Base-by-base conservation (phyloP, 2,888 invertebrate species). In the Leptogaster cylindrica region DNA sequence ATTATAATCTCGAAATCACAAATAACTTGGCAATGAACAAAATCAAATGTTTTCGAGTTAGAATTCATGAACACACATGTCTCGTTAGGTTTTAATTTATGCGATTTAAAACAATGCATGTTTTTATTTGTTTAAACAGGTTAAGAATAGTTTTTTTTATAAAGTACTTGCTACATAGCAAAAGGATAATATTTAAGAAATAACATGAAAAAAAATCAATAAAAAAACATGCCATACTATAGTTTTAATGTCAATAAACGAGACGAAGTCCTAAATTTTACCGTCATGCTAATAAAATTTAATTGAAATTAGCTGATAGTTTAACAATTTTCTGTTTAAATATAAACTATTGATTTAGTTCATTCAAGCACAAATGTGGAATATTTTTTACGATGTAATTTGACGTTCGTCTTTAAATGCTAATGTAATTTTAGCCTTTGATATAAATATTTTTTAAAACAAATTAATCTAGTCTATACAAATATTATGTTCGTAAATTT, bases 381-480 rank as follows among this genome's bases (percentile, higher is more conserved):
- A 55, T 61, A 23, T 44, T 20, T 36, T 58, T 28, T n/a, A n/a
- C 28, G 28, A 41, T 14, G 44, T 61, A 44, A 44, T 61, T 61
- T 61, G 28, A 41, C 28, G 61, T 61, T 61, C 61, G 61, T 61
- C 61, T 61, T 44, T 41, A 58, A 61, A 61, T 12, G 25, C 28
- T 65, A 50, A 65, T 50, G 25, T 50, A 68, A 66, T 66, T n/a
- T 61, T 69, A 69, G 66, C 69, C 69, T 69, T 69, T 61, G 68
- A 68, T 66, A 68, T 52, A 58, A 50, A 66, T 66, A 69, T 69
- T 66, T 66, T 66, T 69, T 63, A 66, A 69, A 50, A n/a, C n/a
- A n/a, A n/a, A 64, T 31, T 69, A 69, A 69, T 69, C 69, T 69
- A 69, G 69, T 69, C 69, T 66, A 66, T 69, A 69, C 48, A 63